Conservation (phyloP, 2,888 invertebrate species). For the Leptinotarsa juncta region DNA sequence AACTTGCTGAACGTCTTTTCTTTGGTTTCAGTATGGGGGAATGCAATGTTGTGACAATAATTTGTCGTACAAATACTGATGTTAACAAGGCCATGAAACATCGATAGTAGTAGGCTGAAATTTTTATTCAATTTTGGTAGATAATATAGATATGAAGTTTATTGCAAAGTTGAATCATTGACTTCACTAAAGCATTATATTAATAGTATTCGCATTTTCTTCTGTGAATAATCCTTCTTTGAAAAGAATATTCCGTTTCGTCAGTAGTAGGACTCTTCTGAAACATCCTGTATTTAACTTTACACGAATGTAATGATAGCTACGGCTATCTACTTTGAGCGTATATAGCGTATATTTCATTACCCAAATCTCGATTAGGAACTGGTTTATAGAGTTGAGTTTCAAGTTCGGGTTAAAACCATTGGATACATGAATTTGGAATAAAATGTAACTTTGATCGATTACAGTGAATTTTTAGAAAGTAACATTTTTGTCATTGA, state of each 20-base stretch:
- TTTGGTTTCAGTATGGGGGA: too few relatives aligned
- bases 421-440: conserved; percentile 32
- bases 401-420: conserved; percentile 33
- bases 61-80: too few relatives aligned
- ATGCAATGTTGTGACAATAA: too few relatives aligned
- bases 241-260: not conserved
- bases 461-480: not conserved
- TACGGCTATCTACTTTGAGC: conserved; percentile 40
- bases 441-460: conserved; percentile 18
- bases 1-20: too few relatives aligned
- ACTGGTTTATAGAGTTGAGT: conserved; percentile 50
- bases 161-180: too few relatives aligned
- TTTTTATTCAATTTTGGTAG: too few relatives aligned
- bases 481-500: conserved; percentile 1
- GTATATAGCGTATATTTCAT: conserved; percentile 48
- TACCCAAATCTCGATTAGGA: conserved; percentile 57
- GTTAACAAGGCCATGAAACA: too few relatives aligned
- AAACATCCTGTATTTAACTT: not conserved
- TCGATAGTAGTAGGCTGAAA: too few relatives aligned
- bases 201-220: too few relatives aligned
- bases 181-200: too few relatives aligned
- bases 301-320: conserved; percentile 9
- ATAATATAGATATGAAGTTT: too few relatives aligned
- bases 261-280: not conserved
- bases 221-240: too few relatives aligned